Evolutionary conservation across 2,797 vertebrate genomes (phyloP), one percentile per base, ranked within the genome.

Genomic region (Crypturellus tataupa): DNA sequence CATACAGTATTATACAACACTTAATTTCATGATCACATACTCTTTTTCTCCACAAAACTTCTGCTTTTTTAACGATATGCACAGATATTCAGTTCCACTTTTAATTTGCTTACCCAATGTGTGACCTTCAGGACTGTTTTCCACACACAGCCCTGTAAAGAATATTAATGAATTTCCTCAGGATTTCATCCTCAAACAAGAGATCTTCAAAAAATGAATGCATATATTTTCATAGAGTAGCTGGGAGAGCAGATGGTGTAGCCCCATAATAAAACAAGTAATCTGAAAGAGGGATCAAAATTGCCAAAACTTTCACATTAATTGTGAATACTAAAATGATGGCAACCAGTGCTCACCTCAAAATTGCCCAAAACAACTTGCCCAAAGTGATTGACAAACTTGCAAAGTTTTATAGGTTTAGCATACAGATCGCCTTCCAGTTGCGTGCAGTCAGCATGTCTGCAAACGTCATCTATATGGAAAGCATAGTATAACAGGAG

Each of bases 301-400:
- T 62, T 87, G 23, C 31, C 60, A 60, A 71, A 92, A 88, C n/a
- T 35, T 77, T 80, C 64, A 86, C 2, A 0, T 64, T 91, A 91
- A 80, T 71, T 85, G 59, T 73, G 55, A 12, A 21, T 82, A 58
- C 75, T 80, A 75, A 89, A 89, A 93, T 51, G 42, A 88, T 89
- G 58, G 39, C 40, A n/a, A 10, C 64, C 10, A 11, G 53, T n/a
- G 20, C 51, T 76, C 91, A 12, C 47, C 23, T 24, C 12, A 23
- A 25, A 49, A 49, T 49, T 49, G 23, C 47, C 47, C 47, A 25
- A 49, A 49, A 49, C 47, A 49, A 70, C 58, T 84, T 85, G 92
- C 44, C 68, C 44, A 64, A 84, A 82, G 78, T 46, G 33, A 8
- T 40, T 53, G 80, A 70, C 46, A 84, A 67, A 35, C 25, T 84